A percentile compares a stretch with the other conserved stretches of the same genome.
phyloP scores from a whole-genome alignment of 2,113 vertebrate genomes.

The Rhinoptilus africanus region DNA sequence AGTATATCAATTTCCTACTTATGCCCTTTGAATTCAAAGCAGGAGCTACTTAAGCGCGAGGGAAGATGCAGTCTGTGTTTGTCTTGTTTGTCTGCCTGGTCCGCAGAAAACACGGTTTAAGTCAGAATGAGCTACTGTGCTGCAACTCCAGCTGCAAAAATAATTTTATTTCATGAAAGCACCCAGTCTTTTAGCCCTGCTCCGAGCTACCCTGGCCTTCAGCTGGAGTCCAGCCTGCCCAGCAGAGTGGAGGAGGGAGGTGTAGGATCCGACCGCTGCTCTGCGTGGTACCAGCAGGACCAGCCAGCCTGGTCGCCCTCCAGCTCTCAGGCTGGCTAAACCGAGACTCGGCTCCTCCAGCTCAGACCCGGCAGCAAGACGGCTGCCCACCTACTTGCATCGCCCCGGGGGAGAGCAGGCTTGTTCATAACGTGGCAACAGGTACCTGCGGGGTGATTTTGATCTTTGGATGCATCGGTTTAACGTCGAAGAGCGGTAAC shows the following conservation, averaged over 20 bases:
- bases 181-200: neutral
- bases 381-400: neutral
- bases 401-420: neutral
- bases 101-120: neutral
- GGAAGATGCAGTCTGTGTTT: neutral
- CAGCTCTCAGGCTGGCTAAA: neutral
- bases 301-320: neutral
- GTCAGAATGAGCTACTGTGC: slow-evolving; percentile 1
- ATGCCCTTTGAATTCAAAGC: slow-evolving; percentile 53
- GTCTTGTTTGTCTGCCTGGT: neutral
- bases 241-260: neutral
- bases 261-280: neutral
- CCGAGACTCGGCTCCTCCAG: fast-evolving
- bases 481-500: fast-evolving
- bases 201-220: neutral
- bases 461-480: fast-evolving
- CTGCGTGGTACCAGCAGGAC: neutral
- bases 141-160: slow-evolving; percentile 3
- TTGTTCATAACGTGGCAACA: neutral
- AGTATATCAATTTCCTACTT: slow-evolving; percentile 59
- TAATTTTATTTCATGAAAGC: slow-evolving; percentile 6
- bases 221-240: neutral
- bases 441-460: neutral
- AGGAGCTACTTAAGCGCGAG: slow-evolving; percentile 20
- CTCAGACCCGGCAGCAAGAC: neutral